A percentile compares a stretch with the other conserved stretches of the same genome.
Conservation (phyloP, 2,113 vertebrate genomes). For the Boleophthalmus pectinirostris region DNA sequence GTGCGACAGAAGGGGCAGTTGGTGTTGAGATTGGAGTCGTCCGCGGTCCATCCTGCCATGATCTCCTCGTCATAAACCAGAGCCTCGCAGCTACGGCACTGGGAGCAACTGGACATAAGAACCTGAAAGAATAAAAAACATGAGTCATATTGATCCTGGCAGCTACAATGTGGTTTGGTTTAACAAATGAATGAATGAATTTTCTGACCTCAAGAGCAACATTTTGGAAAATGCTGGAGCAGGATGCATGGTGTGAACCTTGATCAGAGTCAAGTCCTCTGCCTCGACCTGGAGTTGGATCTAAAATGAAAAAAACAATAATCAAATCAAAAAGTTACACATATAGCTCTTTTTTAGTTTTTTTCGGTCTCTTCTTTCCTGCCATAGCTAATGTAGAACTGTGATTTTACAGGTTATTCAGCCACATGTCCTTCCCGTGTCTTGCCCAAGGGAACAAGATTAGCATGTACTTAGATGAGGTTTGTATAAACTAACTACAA, state of each 20-base stretch:
- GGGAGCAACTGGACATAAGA: constrained; percentile 97
- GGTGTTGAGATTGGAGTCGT: constrained; percentile 97
- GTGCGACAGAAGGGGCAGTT: constrained; percentile 92
- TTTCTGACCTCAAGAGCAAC: constrained; percentile 90
- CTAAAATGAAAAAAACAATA: constrained; percentile 36
- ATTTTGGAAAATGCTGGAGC: constrained; percentile 96
- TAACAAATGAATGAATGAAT: background rate
- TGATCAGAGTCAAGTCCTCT: constrained; percentile 86
- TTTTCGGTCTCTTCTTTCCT: background rate
- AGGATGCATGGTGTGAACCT: constrained; percentile 87
- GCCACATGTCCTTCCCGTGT: background rate
- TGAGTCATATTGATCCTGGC: background rate
- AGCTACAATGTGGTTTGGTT: background rate
- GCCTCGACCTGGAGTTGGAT: constrained; percentile 71
- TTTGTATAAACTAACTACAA: too few relatives aligned
- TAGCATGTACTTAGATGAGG: too few relatives aligned
- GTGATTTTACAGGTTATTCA: too few relatives aligned
- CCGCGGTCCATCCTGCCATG: constrained; percentile 96
- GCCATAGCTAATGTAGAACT: background rate
- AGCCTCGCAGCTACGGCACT: constrained; percentile 87
- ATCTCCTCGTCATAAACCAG: constrained; percentile 98
- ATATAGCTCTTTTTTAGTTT: too few relatives aligned
- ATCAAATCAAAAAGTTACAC: too few relatives aligned
- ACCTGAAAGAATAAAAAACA: constrained; percentile 74
- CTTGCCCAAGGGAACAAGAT: too few relatives aligned